Evolutionary conservation across 2,888 invertebrate species (phyloP), one percentile per base, ranked within the genome.

Genomic region (Drosophila aldrichi): DNA sequence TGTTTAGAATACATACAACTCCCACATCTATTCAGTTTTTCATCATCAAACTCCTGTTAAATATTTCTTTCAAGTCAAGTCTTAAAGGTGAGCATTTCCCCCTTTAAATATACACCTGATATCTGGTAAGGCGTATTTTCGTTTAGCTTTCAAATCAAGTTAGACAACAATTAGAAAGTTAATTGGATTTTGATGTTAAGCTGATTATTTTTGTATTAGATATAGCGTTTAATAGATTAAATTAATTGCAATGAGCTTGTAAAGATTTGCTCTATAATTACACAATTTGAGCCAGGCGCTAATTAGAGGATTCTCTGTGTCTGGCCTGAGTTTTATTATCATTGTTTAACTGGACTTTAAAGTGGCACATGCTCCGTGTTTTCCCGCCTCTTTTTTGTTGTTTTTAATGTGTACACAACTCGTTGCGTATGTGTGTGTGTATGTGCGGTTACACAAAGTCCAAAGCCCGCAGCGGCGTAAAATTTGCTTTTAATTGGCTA

Each of bases 401-500:
- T 41, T 80, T 64, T 68, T 70, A 69, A 72, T 72, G 77, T 48
- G 65, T 46, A 79, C 86, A 74, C 77, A 82, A 72, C 69, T 59
- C 22, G 70, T 48, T 36, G 16, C 14, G 44, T 25, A 6, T 43
- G 3, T 48, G 64, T 32, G n/a, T 25, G 54, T 55, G 40, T 70
- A 61, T 66, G 32, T 64, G 59, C 34, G 75, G 66, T 49, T 52
- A 62, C 49, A 62, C 59, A 71, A 58, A 62, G 70, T 74, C 74
- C 38, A 74, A 56, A 46, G 72, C 51, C 59, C 54, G 71, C 48
- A 62, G 62, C 66, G 60, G 69, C 66, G 60, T 85, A 68, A 81
- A 87, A 86, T 80, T 73, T 75, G 74, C 77, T 82, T 87, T 86
- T 86, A 85, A 87, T 88, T 88, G 86, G 79, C 89, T 65, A 59